These are phyloP conservation scores for Apotomis turbidana DNA, from an alignment of 2,888 invertebrate species.

Conservation along the genomic window DNA sequence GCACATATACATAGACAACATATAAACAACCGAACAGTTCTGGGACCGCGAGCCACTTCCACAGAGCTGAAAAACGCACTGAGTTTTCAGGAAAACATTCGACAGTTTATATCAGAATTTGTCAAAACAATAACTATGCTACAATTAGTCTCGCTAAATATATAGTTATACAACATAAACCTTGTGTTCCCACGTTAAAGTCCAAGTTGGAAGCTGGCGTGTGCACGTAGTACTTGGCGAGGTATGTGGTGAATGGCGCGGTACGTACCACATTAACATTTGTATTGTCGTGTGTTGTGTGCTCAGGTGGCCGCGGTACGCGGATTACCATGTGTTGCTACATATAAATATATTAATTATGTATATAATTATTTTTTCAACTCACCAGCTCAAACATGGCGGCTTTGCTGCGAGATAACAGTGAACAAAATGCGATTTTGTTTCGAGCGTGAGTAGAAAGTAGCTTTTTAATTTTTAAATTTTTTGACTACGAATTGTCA, in stretches of 20 bases:
- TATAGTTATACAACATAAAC: background rate
- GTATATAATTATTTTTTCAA: too few species aligned
- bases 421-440: too few species aligned
- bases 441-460: too few species aligned
- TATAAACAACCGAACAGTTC: background rate
- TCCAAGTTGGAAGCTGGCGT: background rate
- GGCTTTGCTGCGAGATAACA: too few species aligned
- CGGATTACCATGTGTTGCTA: constrained; percentile 13
- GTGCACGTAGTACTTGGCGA: background rate
- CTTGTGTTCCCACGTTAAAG: background rate
- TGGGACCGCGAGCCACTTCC: background rate
- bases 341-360: background rate
- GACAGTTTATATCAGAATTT: constrained; percentile 2
- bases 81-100: constrained; percentile 5
- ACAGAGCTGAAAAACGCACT: background rate
- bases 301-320: constrained; percentile 11
- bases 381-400: too few species aligned
- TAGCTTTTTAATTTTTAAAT: too few species aligned
- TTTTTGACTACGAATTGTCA: too few species aligned
- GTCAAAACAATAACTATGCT: constrained; percentile 17
- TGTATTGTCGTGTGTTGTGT: constrained; percentile 15
- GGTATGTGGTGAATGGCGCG: background rate
- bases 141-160: background rate
- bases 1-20: background rate
- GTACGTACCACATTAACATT: constrained; percentile 9